These are phyloP conservation scores for Saguinus imperator DNA, from an alignment of 2,113 vertebrate genomes.

Conservation along the genomic window DNA sequence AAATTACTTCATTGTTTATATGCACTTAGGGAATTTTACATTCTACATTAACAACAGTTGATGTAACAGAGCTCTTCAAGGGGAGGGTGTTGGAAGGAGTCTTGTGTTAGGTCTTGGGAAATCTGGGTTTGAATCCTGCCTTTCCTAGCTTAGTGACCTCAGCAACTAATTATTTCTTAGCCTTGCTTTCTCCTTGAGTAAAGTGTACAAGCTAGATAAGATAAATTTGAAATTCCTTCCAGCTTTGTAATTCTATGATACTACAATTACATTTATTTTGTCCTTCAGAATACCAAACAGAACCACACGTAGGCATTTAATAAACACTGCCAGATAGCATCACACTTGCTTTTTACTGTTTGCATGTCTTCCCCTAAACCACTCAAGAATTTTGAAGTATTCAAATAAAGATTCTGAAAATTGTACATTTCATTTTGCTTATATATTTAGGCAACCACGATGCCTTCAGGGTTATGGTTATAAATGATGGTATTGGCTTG, in stretches of 20 bases:
- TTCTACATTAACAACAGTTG: neutral
- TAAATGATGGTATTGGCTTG: slow-evolving; percentile 54
- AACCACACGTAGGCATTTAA: slow-evolving; percentile 59
- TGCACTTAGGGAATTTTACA: neutral
- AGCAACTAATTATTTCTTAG: neutral
- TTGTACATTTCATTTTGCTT: slow-evolving; percentile 62
- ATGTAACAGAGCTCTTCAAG: neutral
- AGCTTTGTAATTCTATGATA: slow-evolving; percentile 10
- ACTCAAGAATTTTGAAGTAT: slow-evolving; percentile 45
- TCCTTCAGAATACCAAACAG: slow-evolving; percentile 38
- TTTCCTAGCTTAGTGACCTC: neutral
- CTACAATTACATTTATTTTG: slow-evolving; percentile 22
- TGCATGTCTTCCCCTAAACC: slow-evolving; percentile 45
- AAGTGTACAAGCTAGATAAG: neutral
- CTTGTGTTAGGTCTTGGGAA: neutral
- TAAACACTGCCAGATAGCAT: slow-evolving; percentile 36
- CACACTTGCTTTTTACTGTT: neutral
- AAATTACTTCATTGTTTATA: neutral
- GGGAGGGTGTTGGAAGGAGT: neutral
- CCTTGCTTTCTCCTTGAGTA: neutral
- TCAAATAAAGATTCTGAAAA: slow-evolving; percentile 52
- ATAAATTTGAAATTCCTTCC: neutral
- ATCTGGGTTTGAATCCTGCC: neutral
- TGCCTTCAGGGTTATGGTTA: slow-evolving; percentile 67
- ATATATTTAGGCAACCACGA: slow-evolving; percentile 45